Conservation (phyloP, 2,113 vertebrate genomes). For the Engraulis encrasicolus region DNA sequence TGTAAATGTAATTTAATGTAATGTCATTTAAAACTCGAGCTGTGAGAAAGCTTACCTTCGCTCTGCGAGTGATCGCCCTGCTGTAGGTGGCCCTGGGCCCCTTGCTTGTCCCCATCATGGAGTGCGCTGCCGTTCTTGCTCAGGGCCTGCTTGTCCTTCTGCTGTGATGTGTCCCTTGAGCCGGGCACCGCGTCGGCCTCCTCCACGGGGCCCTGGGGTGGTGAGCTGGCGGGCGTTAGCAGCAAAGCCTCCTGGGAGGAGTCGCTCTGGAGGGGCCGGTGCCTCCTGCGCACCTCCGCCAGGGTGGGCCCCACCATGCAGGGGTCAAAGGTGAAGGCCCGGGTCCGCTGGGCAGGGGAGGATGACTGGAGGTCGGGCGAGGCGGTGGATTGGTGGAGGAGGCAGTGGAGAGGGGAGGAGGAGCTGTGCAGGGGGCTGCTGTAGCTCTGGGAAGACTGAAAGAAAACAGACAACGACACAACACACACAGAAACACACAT, state of each 20-base stretch:
- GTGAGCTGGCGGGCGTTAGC: slow-evolving; percentile 60
- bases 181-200: slow-evolving; percentile 46
- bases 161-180: slow-evolving; percentile 74
- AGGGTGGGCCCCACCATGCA: slow-evolving; percentile 54
- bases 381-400: slow-evolving; percentile 55
- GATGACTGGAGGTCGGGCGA: slow-evolving; percentile 56
- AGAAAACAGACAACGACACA: background rate
- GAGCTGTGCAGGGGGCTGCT: slow-evolving; percentile 65
- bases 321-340: slow-evolving; percentile 72
- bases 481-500: background rate
- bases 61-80: slow-evolving; percentile 63
- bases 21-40: no score
- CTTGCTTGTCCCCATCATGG: slow-evolving; percentile 31
- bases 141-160: slow-evolving; percentile 51
- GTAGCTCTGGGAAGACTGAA: slow-evolving; percentile 61
- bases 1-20: no score
- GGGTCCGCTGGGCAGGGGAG: slow-evolving; percentile 55
- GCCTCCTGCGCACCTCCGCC: slow-evolving; percentile 64
- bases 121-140: background rate
- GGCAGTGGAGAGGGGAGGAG: slow-evolving; percentile 71
- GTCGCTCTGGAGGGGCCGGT: slow-evolving; percentile 71
- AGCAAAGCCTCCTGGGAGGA: slow-evolving; percentile 75
- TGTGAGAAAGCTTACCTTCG: slow-evolving; percentile 65
- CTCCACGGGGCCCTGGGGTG: slow-evolving; percentile 68
- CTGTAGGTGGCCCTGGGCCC: slow-evolving; percentile 26